phyloP scores from a whole-genome alignment of 2,113 vertebrate species.

The Thunnus thynnus region DNA sequence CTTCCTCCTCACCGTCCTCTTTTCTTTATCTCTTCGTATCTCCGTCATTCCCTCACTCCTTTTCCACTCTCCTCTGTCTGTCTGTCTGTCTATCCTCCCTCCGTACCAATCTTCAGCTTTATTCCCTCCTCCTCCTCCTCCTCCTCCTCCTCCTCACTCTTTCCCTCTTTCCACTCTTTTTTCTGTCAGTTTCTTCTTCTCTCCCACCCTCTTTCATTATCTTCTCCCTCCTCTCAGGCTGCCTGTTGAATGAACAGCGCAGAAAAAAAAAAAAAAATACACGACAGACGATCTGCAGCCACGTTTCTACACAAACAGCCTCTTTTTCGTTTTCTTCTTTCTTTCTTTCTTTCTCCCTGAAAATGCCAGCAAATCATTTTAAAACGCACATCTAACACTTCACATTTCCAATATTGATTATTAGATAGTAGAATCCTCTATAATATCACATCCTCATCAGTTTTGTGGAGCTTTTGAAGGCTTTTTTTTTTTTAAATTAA shows the following conservation, averaged over 20 bases:
- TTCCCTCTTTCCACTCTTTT: neutral
- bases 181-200: neutral
- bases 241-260: slow-evolving; percentile 52
- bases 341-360: neutral
- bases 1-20: neutral
- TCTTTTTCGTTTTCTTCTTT: too few species aligned
- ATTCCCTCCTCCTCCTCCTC: neutral
- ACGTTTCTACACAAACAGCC: too few species aligned
- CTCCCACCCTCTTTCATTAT: neutral
- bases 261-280: slow-evolving; percentile 8
- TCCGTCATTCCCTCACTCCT: neutral
- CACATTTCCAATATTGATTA: slow-evolving; percentile 20
- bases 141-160: neutral
- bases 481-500: slow-evolving; percentile 3
- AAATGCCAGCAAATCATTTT: neutral
- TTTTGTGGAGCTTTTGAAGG: neutral
- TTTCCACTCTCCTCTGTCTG: too few species aligned
- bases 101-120: too few species aligned
- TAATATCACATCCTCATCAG: neutral
- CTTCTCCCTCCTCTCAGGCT: neutral
- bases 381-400: too few species aligned
- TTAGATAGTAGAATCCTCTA: neutral
- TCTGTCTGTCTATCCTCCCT: too few species aligned
- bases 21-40: neutral
- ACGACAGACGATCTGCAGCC: neutral